phyloP scores from a whole-genome alignment of 2,797 vertebrate genomes.

The Gymnoscopelus braueri region DNA sequence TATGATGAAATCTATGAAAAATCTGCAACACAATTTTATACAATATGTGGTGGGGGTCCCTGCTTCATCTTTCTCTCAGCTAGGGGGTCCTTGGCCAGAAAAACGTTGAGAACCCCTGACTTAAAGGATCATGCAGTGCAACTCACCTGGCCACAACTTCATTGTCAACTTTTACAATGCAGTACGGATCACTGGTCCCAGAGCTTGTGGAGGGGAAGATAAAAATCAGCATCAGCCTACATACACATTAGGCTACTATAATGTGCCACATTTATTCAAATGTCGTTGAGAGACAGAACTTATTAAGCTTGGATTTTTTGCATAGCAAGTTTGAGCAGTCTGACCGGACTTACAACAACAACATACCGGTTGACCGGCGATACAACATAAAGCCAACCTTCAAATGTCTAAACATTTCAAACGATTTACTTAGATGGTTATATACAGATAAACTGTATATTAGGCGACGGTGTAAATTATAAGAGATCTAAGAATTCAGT shows the following conservation, averaged over 20 bases:
- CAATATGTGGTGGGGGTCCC: no score
- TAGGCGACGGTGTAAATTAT: background rate
- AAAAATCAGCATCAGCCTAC: slow-evolving; percentile 18
- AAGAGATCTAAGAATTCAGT: slow-evolving; percentile 14
- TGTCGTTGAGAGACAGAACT: background rate
- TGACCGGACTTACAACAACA: background rate
- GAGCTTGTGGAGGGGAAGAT: slow-evolving; percentile 75
- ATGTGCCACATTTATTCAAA: background rate
- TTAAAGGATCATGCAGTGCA: background rate
- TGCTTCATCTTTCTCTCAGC: no score
- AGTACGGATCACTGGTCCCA: slow-evolving; percentile 93
- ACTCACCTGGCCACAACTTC: slow-evolving; percentile 93
- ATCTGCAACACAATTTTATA: no score
- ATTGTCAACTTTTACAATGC: slow-evolving; percentile 91
- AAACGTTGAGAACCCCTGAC: no score
- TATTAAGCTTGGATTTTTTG: background rate
- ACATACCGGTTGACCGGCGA: no score
- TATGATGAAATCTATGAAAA: no score
- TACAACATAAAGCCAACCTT: background rate
- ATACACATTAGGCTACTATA: background rate
- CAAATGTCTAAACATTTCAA: slow-evolving; percentile 10
- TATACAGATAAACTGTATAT: background rate
- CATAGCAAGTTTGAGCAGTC: background rate
- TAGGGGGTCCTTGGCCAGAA: no score
- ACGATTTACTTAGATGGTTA: background rate